Evolutionary conservation across 2,797 vertebrate species (phyloP), one percentile per base, ranked within the genome.

Genomic region (Acanthiza pusilla): DNA sequence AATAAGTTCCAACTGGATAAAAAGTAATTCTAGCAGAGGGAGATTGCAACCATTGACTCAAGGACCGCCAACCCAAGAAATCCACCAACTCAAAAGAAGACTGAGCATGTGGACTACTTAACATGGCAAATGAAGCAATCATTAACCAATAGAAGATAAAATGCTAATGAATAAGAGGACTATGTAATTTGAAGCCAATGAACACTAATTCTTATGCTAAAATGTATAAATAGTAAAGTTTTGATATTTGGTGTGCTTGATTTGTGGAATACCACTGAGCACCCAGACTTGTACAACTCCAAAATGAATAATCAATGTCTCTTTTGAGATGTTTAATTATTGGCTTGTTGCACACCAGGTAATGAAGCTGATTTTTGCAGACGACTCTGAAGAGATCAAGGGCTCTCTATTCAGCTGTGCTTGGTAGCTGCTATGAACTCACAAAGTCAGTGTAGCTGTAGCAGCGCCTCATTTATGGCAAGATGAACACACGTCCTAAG

Each of bases 381-480:
- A 26, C 14, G 42, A 63, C 12, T 38, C 9, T 16, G 29, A 34
- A 11, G 21, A 55, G 38, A 38, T 3, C 32, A 30, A 65, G 62
- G 86, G 42, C 30, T 79, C 45, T 13, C 30, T 3, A 4, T 26
- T 50, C 5, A 18, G 23, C 45, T 36, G 53, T 4, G 27, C 27
- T 19, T 4, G 4, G 29, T 18, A 36, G 43, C 30, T 45, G 18
- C 77, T 47, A 5, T 10, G 11, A 45, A 26, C 53, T 23, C 5
- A 10, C 5, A 5, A 22, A 19, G 32, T 48, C 16, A 5, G 53
- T 43, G 29, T 13, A 38, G 27, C 47, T 53, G 21, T 19, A 32
- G 13, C 13, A 32, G 29, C 27, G 16, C 21, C 2, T 0, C 0
- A 0, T 26, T 23, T 38, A 13, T 3, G 7, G 30, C 15, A 22